phyloP scores from a whole-genome alignment of 1,140 invertebrate genomes.

The Heterodera schachtii region DNA sequence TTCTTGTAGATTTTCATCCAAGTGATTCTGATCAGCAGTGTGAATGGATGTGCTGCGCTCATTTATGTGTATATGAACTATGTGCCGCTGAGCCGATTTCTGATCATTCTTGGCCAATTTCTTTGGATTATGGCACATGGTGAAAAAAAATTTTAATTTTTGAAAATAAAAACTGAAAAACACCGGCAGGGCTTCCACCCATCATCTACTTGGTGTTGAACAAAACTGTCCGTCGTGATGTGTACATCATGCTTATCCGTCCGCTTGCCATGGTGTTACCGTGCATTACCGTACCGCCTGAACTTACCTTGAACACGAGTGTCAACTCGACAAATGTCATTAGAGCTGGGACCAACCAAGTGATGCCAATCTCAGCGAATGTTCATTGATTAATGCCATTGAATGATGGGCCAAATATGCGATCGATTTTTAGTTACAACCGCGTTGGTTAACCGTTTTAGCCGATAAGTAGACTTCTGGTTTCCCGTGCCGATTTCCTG shows the following conservation, averaged over 20 bases:
- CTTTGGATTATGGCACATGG: slow-evolving; percentile 37
- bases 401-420: too few relatives aligned
- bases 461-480: too few relatives aligned
- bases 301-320: background rate
- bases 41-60: slow-evolving; percentile 28
- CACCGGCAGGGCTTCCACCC: slow-evolving; percentile 12
- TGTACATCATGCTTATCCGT: slow-evolving; percentile 20
- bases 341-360: background rate
- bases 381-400: too few relatives aligned
- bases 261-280: background rate
- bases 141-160: background rate
- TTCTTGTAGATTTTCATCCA: slow-evolving; percentile 33
- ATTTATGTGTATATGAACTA: slow-evolving; percentile 39
- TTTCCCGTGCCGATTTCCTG: too few relatives aligned
- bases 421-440: too few relatives aligned
- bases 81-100: slow-evolving; percentile 19
- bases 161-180: background rate
- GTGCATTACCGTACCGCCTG: background rate
- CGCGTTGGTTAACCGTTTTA: too few relatives aligned
- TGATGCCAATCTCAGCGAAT: background rate
- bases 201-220: slow-evolving; percentile 21
- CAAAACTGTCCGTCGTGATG: slow-evolving; percentile 22
- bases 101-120: slow-evolving; percentile 32
- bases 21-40: slow-evolving; percentile 35
- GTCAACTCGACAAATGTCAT: background rate